These are phyloP conservation scores for Sesia bembeciformis DNA, from an alignment of 2,888 invertebrate genomes.

Conservation along the genomic window DNA sequence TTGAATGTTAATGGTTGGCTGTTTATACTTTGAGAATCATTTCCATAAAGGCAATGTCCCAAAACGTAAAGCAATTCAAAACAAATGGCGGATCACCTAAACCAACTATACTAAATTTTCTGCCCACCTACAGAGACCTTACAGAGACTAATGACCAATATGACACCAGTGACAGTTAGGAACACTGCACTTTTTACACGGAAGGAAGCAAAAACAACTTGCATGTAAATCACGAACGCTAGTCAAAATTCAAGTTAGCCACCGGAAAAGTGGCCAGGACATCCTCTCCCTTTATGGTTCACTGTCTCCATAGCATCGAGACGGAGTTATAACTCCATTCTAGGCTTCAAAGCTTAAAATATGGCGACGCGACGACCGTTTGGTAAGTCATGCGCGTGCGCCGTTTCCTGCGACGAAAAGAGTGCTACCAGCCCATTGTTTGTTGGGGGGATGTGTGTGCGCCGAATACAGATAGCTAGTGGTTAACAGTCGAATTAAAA, in stretches of 20 bases:
- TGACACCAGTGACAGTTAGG: neutral
- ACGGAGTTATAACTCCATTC: slow-evolving; percentile 48
- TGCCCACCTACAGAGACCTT: no score
- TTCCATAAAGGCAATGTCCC: no score
- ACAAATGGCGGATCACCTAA: no score
- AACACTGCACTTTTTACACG: slow-evolving; percentile 18
- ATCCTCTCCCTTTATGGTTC: slow-evolving; percentile 58
- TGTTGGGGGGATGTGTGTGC: slow-evolving; percentile 59
- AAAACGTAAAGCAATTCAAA: no score
- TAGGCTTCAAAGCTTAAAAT: slow-evolving; percentile 25
- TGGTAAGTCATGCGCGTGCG: slow-evolving; percentile 60
- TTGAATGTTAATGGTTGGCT: no score
- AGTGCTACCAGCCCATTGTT: slow-evolving; percentile 67
- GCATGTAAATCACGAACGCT: neutral
- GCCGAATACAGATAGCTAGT: slow-evolving; percentile 42
- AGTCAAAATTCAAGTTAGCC: slow-evolving; percentile 11
- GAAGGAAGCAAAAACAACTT: slow-evolving; percentile 24
- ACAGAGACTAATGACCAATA: neutral
- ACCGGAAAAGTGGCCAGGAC: slow-evolving; percentile 61
- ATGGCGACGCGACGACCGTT: slow-evolving; percentile 45
- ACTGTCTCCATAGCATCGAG: slow-evolving; percentile 59
- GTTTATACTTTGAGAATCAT: no score
- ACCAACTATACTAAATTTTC: no score
- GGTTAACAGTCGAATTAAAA: slow-evolving; percentile 46
- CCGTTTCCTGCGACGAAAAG: slow-evolving; percentile 67